Evolutionary conservation across 2,113 vertebrate species (phyloP).

Genomic region (Scolopax mira): DNA sequence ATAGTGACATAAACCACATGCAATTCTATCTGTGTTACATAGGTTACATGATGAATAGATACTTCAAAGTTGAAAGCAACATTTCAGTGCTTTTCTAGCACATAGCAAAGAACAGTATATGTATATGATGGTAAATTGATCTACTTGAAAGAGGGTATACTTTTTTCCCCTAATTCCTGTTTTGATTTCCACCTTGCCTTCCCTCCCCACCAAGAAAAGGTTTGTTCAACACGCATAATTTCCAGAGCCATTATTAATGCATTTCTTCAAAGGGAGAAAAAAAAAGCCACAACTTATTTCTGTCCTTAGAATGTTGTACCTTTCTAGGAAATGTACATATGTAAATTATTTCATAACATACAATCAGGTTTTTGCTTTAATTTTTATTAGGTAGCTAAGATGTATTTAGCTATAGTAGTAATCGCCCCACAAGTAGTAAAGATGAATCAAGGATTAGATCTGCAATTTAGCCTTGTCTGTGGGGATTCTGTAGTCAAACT

Average conservation of each 20-base stretch:
- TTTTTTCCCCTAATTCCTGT: neutral
- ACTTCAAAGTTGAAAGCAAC: neutral
- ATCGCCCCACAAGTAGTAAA: neutral
- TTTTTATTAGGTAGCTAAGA: neutral
- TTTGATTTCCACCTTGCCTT: neutral
- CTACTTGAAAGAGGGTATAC: neutral
- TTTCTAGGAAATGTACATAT: neutral
- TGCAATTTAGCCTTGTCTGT: neutral
- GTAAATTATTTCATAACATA: neutral
- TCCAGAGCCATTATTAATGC: neutral
- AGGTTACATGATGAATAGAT: neutral
- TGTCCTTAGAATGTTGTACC: neutral
- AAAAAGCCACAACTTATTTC: too few species aligned
- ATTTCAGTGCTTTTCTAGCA: neutral
- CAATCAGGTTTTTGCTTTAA: neutral
- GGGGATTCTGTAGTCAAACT: neutral
- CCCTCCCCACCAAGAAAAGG: neutral
- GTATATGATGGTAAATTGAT: neutral
- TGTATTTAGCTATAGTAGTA: neutral
- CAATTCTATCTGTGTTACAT: neutral
- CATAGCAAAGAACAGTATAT: neutral
- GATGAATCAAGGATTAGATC: neutral
- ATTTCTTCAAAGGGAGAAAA: neutral
- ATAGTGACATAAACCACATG: neutral
- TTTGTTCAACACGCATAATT: neutral